Evolutionary conservation across 2,797 vertebrate genomes (phyloP), one percentile per base, ranked within the genome.

Genomic region (Hyperoplus lanceolatus): DNA sequence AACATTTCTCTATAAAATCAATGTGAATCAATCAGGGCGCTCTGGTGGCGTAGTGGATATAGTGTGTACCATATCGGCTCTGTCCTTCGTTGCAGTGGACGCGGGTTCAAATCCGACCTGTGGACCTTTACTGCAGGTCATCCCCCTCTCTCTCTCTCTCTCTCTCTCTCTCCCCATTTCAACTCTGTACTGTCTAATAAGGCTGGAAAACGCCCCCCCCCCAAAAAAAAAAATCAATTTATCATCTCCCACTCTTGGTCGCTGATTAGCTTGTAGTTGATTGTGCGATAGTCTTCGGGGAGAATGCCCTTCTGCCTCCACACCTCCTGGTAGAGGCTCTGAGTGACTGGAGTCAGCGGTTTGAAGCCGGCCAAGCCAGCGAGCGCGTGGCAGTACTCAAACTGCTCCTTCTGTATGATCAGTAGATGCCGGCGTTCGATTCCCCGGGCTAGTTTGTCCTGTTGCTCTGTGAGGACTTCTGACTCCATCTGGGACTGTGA

Each of bases 341-440:
- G 82, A 0, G 86, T 8, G 0, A 90, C 91, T 0, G 94, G 91
- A 0, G 86, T 86, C 38, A 94, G 87, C 0, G 91, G 91, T 0
- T 86, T 6, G 64, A 96, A 94, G 15, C 86, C 76, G 0, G 91
- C 95, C 0, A 42, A 21, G 6, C 0, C 48, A 0, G 95, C 94
- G 60, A 97, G 92, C 0, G 36, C n/a, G 0, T 18, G 15, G 45
- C 89, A 92, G 85, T 96, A 97, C 14, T 82, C 84, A 96, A 96
- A 96, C 83, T 97, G 96, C 4, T 85, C 88, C 29, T 16, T 56
- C 0, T 88, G 83, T 72, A 96, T 48, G 7, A 80, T 45, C 75
- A 96, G 78, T 43, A 96, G 82, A 84, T 96, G 94, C 71, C 77
- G 91, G 61, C 29, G 79, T 18, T 83, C 56, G 4, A 94, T 87